Evolutionary conservation across 92 coral and sea anemone species (phyloP), one percentile per base, ranked within the genome.

Genomic region (Metridium senile): DNA sequence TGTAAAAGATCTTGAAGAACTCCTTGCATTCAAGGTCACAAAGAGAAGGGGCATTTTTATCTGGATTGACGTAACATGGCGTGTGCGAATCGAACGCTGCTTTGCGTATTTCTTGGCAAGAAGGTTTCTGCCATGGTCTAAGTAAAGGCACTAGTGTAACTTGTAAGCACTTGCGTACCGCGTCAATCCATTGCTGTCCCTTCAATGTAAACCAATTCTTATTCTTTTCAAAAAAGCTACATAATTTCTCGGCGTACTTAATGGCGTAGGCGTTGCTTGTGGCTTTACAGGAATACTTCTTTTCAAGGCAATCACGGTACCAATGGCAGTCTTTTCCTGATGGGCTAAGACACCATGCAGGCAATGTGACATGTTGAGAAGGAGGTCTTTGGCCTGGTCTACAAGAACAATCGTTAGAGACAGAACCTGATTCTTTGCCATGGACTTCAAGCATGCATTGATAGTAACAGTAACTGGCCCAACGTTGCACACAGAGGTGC

Each of bases 371-470:
- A 0, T 75, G 59, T 39, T 81, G 13, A 74, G 80, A 11, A 22
- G 11, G 26, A 33, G 58, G 66, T 26, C 67, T 49, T 61, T 8
- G 19, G 29, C 22, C 16, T 46, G 51, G 68, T 54, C 16, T 33
- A 68, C 96, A 90, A 47, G 86, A 68, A 39, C 94, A 90, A 83
- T 68, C 81, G 0, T 45, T 59, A 2, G 75, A 39, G 20, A 90
- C 85, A 11, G 56, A n/a, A 53, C 96, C 96, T 23, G 11, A 1
- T 0, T 53, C 49, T 47, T 63, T 81, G 61, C 7, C 16, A 59
- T 90, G 70, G n/a, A 77, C 92, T 32, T 90, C 96, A 21, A 90
- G 0, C 96, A 90, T 90, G 61, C 96, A 90, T 68, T 88, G 89
- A 81, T 84, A 90, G 73, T 70, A 87, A 26, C 95, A 90, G 61